Evolutionary conservation across 2,797 vertebrate species (phyloP).

Genomic region (Pagetopsis macropterus): DNA sequence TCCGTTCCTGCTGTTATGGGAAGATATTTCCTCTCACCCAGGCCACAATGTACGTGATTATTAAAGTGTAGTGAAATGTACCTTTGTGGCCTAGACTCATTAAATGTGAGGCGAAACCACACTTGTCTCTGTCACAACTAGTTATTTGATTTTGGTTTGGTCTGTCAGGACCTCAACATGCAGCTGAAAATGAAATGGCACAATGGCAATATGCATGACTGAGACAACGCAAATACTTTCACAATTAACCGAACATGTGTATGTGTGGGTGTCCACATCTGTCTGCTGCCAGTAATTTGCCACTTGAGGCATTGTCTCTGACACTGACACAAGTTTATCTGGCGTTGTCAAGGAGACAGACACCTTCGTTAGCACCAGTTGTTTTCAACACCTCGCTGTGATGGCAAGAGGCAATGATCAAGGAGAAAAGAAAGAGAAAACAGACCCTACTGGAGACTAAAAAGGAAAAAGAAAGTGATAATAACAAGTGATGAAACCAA

Average conservation of each 20-base stretch:
- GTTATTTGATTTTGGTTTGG: too few species aligned
- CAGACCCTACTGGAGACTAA: neutral
- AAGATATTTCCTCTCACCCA: too few species aligned
- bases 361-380: conserved; percentile 14
- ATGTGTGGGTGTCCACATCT: neutral
- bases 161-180: too few species aligned
- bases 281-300: conserved; percentile 2
- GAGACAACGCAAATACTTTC: neutral
- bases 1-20: too few species aligned
- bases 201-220: neutral
- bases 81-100: too few species aligned
- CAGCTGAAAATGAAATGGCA: neutral
- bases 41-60: too few species aligned
- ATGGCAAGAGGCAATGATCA: conserved; percentile 2
- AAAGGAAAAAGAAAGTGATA: too few species aligned
- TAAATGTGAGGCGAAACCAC: too few species aligned
- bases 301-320: conserved; percentile 1
- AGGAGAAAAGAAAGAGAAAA: neutral
- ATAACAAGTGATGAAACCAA: neutral
- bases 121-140: too few species aligned
- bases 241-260: neutral
- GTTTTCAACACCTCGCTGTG: conserved; percentile 20
- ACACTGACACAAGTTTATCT: conserved; percentile 14
- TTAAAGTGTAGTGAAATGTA: too few species aligned
- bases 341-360: conserved; percentile 9